A percentile compares a stretch with the other conserved stretches of the same genome.
Conservation (phyloP, 2,113 vertebrate genomes). For the Eretmochelys imbricata region DNA sequence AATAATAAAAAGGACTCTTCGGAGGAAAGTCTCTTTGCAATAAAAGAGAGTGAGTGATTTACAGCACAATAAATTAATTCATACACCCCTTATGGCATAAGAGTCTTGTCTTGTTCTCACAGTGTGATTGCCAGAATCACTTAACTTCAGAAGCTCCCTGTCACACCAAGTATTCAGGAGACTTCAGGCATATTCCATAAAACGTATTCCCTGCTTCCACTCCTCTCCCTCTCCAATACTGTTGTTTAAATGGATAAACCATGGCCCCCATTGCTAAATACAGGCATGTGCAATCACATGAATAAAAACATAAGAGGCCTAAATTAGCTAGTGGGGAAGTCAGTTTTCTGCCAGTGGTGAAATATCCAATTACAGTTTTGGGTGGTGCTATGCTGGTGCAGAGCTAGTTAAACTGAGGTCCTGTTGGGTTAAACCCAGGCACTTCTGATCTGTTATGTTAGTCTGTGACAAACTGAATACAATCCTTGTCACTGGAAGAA, state of each 20-base stretch:
- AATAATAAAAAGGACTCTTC: not conserved
- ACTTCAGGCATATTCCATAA: not conserved
- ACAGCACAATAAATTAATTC: slow-evolving; percentile 17
- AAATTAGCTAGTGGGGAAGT: not conserved
- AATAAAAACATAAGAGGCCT: not conserved
- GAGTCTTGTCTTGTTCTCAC: not conserved
- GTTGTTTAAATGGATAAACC: not conserved
- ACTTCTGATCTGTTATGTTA: not conserved
- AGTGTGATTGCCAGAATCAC: not conserved
- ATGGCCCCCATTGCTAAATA: not conserved
- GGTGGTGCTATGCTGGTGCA: not conserved
- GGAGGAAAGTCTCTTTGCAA: not conserved
- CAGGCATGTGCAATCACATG: not conserved
- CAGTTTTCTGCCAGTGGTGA: accelerated
- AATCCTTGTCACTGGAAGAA: not conserved
- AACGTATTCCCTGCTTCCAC: not conserved
- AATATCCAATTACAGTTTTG: accelerated
- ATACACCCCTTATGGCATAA: not conserved
- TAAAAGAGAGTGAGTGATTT: not conserved
- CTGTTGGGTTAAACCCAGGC: not conserved
- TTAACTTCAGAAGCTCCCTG: not conserved
- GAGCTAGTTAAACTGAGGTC: not conserved
- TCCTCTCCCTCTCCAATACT: not conserved
- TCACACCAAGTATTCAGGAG: not conserved
- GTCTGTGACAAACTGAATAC: not conserved